phyloP scores from a whole-genome alignment of 2,113 vertebrate species.

The Regulus satrapa region DNA sequence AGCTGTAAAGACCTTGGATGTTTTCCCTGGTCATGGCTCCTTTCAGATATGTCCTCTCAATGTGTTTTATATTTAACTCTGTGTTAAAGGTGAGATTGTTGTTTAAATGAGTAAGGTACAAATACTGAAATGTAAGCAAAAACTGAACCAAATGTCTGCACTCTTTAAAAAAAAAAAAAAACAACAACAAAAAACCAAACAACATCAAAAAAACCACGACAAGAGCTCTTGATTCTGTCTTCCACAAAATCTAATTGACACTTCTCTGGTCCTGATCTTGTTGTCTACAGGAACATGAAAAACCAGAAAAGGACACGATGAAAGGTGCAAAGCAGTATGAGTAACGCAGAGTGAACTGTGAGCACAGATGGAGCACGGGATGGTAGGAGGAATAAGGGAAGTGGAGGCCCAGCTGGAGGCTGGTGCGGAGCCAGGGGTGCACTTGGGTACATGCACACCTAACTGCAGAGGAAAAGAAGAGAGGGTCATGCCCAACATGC shows the following conservation, averaged over 20 bases:
- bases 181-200: no score
- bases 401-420: background rate
- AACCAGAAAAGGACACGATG: background rate
- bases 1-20: background rate
- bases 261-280: background rate
- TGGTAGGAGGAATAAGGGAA: background rate
- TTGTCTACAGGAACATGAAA: background rate
- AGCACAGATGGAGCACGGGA: background rate
- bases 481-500: background rate
- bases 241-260: background rate
- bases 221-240: background rate
- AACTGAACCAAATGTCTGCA: background rate
- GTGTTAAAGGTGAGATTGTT: background rate
- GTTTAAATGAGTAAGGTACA: background rate
- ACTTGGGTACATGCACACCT: accelerated
- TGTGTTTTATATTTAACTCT: background rate
- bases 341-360: background rate
- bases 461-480: background rate
- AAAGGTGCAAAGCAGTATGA: background rate
- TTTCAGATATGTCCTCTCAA: background rate
- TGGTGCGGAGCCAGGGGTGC: background rate
- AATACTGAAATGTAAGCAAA: background rate
- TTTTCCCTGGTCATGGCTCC: background rate
- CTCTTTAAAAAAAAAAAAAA: background rate
- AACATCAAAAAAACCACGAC: no score